Evolutionary conservation across 2,797 vertebrate genomes (phyloP).

Genomic region (Poeciliopsis presidionis): DNA sequence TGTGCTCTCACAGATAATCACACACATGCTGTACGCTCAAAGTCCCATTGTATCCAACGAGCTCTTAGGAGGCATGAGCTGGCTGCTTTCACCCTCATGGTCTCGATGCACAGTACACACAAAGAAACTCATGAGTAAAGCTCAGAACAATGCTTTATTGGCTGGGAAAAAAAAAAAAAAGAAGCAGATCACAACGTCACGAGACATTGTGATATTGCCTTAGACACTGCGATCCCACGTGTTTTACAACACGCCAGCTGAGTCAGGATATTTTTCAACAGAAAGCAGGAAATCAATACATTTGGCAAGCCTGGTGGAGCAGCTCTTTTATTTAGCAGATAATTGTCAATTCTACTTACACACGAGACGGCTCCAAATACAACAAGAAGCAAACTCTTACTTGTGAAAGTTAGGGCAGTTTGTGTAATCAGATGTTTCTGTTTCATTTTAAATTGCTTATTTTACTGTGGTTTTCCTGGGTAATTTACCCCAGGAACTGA

Average conservation of each 20-base stretch:
- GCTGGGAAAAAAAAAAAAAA: slow-evolving; percentile 29
- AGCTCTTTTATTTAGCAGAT: slow-evolving; percentile 17
- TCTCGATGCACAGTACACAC: slow-evolving; percentile 16
- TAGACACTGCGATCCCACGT: slow-evolving; percentile 29
- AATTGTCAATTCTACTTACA: slow-evolving; percentile 12
- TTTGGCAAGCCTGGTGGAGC: not conserved
- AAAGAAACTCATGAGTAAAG: not conserved
- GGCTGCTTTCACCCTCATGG: slow-evolving; percentile 33
- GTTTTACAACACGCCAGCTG: slow-evolving; percentile 34
- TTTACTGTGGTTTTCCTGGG: too few relatives aligned
- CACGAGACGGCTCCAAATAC: not conserved
- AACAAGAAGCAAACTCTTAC: not conserved
- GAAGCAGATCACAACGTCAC: slow-evolving; percentile 41
- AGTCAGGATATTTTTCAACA: slow-evolving; percentile 29
- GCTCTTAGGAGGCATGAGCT: slow-evolving; percentile 16
- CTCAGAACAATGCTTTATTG: slow-evolving; percentile 43
- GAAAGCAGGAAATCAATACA: not conserved
- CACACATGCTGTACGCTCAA: slow-evolving; percentile 22
- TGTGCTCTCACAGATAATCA: slow-evolving; percentile 39
- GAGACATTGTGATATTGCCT: slow-evolving; percentile 47
- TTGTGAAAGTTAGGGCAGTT: not conserved
- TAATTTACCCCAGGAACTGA: too few relatives aligned
- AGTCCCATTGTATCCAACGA: slow-evolving; percentile 34
- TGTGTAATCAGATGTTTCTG: not conserved
- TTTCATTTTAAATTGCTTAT: too few relatives aligned